A percentile compares a stretch with the other conserved stretches of the same genome.
Conservation (phyloP, 2,113 vertebrate genomes). For the Prolemur simus region DNA sequence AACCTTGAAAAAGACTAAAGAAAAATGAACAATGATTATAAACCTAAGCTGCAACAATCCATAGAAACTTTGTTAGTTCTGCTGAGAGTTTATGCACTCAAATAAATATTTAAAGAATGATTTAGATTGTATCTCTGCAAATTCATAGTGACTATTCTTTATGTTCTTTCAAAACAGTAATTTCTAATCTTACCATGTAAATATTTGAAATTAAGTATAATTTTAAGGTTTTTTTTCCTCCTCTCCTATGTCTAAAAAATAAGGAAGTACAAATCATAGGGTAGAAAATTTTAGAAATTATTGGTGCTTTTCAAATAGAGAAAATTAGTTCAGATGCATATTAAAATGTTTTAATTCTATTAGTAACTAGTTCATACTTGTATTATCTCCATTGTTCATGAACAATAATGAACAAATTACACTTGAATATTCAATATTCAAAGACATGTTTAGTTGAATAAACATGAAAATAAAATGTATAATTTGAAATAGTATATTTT, state of each 20-base stretch:
- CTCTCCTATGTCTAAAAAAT: not conserved
- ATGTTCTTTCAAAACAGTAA: slow-evolving; percentile 30
- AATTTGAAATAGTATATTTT: not conserved
- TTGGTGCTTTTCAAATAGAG: slow-evolving; percentile 12
- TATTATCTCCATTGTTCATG: not conserved
- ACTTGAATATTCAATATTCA: not conserved
- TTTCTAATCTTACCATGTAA: not conserved
- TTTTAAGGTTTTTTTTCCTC: not conserved
- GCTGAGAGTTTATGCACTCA: not conserved
- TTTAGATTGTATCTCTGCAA: slow-evolving; percentile 8
- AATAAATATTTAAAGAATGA: slow-evolving; percentile 3
- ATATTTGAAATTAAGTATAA: slow-evolving; percentile 27
- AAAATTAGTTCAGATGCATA: not conserved
- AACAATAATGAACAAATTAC: not conserved
- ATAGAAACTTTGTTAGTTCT: not conserved
- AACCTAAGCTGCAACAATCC: not conserved
- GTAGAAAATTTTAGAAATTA: not conserved
- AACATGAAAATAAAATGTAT: not conserved
- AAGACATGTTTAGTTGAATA: slow-evolving; percentile 5
- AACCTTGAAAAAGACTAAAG: slow-evolving; percentile 62
- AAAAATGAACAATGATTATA: not conserved
- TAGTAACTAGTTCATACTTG: slow-evolving; percentile 15
- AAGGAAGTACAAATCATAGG: not conserved
- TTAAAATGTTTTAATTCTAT: slow-evolving; percentile 8
- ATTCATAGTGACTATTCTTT: not conserved